Evolutionary conservation across 2,113 vertebrate species (phyloP).

Genomic region (Parotia lawesii): DNA sequence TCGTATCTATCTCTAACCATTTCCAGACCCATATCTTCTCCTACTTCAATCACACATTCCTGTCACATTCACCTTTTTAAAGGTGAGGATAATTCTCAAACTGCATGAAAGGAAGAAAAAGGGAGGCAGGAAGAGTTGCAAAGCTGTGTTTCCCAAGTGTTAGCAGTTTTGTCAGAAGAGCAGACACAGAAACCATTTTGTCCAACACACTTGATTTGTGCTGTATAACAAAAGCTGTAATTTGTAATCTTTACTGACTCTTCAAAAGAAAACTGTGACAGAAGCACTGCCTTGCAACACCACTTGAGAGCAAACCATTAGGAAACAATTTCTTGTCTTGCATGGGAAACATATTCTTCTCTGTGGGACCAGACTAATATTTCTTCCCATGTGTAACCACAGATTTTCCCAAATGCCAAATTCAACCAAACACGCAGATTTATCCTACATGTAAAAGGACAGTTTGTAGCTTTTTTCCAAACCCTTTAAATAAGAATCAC

Average conservation of each 20-base stretch:
- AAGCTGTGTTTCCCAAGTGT: not conserved
- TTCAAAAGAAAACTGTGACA: not conserved
- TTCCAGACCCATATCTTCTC: not conserved
- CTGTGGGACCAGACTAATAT: not conserved
- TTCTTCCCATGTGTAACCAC: not conserved
- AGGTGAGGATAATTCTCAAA: not conserved
- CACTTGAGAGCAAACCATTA: not conserved
- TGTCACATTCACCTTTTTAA: not conserved
- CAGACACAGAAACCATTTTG: not conserved
- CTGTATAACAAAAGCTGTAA: not conserved
- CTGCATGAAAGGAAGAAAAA: not conserved
- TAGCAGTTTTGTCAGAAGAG: not conserved
- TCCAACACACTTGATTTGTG: not conserved
- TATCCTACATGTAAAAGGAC: not conserved
- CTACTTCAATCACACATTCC: not conserved
- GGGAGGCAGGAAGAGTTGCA: not conserved
- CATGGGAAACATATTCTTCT: not conserved
- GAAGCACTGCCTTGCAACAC: not conserved
- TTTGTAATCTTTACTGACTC: not conserved
- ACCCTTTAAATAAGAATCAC: not conserved
- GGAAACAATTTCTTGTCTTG: not conserved
- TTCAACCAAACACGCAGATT: not conserved
- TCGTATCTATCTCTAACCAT: not conserved
- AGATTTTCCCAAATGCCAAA: not conserved
- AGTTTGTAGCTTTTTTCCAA: not conserved